Percentiles rank a stretch among this genome's conserved stretches.
These are phyloP conservation scores for Lasioglossum villosulum DNA, from an alignment of 2,888 invertebrate species.

Conservation along the genomic window DNA sequence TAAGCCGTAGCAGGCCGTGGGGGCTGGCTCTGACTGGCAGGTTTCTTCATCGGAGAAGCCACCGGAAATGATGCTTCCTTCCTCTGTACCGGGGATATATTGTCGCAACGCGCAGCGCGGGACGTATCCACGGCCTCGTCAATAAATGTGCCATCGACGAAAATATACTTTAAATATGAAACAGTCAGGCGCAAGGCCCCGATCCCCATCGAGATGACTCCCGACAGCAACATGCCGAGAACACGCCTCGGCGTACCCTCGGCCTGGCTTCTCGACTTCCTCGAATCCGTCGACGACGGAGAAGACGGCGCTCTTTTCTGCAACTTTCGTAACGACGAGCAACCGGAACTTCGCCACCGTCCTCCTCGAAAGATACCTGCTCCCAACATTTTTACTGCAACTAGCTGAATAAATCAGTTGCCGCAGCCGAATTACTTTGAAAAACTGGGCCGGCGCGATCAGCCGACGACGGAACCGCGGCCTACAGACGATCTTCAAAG, in stretches of 20 bases:
- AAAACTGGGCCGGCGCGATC: constrained; percentile 1
- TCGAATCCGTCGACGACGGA: constrained; percentile 1
- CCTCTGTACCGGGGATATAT: constrained; percentile 74
- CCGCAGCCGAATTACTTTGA: not conserved
- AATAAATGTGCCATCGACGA: constrained; percentile 77
- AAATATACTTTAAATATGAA: constrained; percentile 84
- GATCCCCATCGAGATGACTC: constrained; percentile 78
- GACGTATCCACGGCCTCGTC: constrained; percentile 69
- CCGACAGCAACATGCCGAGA: constrained; percentile 76
- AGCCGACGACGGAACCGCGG: not conserved
- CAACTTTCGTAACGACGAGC: constrained; percentile 58
- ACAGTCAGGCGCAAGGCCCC: constrained; percentile 81
- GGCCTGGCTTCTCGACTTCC: constrained; percentile 42
- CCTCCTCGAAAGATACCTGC: constrained; percentile 34
- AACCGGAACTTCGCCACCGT: constrained; percentile 45
- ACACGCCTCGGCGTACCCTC: constrained; percentile 61
- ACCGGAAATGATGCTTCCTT: constrained; percentile 83
- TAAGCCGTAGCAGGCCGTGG: constrained; percentile 74
- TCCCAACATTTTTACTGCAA: not conserved
- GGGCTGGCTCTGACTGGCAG: constrained; percentile 82
- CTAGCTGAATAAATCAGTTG: not conserved
- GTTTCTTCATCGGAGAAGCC: constrained; percentile 83
- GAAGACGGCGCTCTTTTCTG: constrained; percentile 35
- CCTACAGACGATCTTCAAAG: not conserved
- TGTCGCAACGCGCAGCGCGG: constrained; percentile 67